Evolutionary conservation across 2,888 invertebrate species (phyloP).

Genomic region (Onthophagus sagittarius): DNA sequence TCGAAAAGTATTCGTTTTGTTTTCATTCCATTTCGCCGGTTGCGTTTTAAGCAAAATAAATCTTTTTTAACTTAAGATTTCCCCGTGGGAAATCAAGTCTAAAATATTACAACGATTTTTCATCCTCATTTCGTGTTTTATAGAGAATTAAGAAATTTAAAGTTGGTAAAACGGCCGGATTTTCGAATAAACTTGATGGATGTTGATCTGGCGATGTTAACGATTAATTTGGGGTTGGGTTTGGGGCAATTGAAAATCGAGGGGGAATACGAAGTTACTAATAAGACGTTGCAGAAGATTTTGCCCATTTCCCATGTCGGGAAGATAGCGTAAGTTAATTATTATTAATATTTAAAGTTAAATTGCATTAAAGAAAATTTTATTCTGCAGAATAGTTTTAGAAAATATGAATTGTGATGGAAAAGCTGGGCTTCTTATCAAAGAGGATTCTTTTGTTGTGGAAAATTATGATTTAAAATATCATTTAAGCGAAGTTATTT

Average conservation of each 20-base stretch:
- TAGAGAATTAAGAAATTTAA: constrained; percentile 42
- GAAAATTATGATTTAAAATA: constrained; percentile 57
- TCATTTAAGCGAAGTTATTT: constrained; percentile 52
- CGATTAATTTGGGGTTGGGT: constrained; percentile 38
- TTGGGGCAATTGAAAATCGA: constrained; percentile 42
- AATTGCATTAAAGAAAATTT: constrained; percentile 24
- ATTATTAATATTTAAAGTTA: too few relatives aligned
- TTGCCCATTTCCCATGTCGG: constrained; percentile 43
- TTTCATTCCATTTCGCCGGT: constrained; percentile 2
- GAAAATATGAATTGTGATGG: constrained; percentile 56
- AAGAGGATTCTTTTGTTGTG: constrained; percentile 56
- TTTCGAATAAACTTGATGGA: constrained; percentile 42
- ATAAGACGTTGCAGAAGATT: constrained; percentile 39
- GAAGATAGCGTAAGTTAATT: constrained; percentile 39
- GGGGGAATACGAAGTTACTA: constrained; percentile 42
- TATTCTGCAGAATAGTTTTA: constrained; percentile 50
- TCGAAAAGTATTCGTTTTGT: not conserved
- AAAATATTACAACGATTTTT: not conserved
- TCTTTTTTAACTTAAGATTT: not conserved
- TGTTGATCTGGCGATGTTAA: constrained; percentile 39
- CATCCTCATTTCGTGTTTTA: not conserved
- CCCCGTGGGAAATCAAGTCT: not conserved
- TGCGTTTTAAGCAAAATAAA: not conserved
- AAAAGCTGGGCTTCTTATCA: constrained; percentile 53
- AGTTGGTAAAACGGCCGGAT: constrained; percentile 41